phyloP scores from a whole-genome alignment of 2,888 invertebrate species.

The Dendrolimus pini region DNA sequence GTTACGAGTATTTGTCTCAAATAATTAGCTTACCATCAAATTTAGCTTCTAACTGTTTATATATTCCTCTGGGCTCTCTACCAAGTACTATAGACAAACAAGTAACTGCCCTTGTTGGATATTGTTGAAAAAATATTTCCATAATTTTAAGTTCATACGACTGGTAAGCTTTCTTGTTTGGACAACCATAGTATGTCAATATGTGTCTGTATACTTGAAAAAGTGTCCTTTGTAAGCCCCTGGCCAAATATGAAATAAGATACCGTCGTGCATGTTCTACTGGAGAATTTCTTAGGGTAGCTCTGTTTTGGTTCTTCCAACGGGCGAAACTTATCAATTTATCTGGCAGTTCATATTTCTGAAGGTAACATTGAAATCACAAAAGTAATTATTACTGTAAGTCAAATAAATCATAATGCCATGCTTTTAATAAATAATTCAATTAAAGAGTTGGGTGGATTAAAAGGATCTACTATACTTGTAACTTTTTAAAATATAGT shows the following conservation, averaged over 20 bases:
- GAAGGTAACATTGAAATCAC: slow-evolving; percentile 14
- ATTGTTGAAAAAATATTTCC: slow-evolving; percentile 42
- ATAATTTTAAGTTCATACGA: slow-evolving; percentile 50
- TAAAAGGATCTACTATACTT: neutral
- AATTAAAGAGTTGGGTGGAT: neutral
- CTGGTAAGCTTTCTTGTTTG: slow-evolving; percentile 33
- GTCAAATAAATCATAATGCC: too few species aligned
- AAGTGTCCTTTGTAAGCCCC: slow-evolving; percentile 44
- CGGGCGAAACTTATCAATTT: slow-evolving; percentile 42
- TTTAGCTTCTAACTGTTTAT: slow-evolving; percentile 30
- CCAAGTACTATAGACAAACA: slow-evolving; percentile 36
- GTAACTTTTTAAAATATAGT: neutral
- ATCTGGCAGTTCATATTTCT: slow-evolving; percentile 49
- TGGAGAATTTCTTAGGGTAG: slow-evolving; percentile 24
- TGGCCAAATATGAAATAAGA: slow-evolving; percentile 46
- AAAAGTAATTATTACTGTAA: too few species aligned
- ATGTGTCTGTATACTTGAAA: slow-evolving; percentile 48
- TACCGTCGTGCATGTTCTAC: slow-evolving; percentile 42
- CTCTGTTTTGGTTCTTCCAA: slow-evolving; percentile 44
- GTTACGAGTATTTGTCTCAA: too few species aligned
- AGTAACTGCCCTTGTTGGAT: slow-evolving; percentile 31
- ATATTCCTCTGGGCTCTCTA: slow-evolving; percentile 47
- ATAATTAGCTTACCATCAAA: slow-evolving; percentile 22
- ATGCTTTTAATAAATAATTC: too few species aligned
- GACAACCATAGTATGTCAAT: slow-evolving; percentile 27